Evolutionary conservation across 2,113 vertebrate species (phyloP), one percentile per base, ranked within the genome.

Genomic region (Bubo scandiacus): DNA sequence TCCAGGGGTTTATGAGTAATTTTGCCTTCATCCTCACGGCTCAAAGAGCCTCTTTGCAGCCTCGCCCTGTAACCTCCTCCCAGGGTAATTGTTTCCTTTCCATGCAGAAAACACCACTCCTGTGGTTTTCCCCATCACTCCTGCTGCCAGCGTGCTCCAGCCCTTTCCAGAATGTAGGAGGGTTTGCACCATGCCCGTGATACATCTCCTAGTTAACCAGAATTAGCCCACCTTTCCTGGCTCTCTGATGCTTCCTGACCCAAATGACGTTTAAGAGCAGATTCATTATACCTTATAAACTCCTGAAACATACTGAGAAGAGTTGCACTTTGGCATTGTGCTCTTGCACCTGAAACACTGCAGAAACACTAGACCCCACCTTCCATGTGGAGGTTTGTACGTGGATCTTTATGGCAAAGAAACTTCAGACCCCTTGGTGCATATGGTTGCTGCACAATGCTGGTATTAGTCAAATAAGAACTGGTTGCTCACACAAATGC

Each of bases 401-500:
- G 0, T 0, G 11, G 15, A 27, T 78, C 68, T 68, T 61, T 47
- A 49, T 27, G 62, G 73, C 49, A 81, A 61, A 85, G 58, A 73
- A 81, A 45, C 26, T 36, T 75, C 68, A 79, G 51, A 59, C 47
- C 8, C 9, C 52, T 63, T 26, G 12, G 11, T 65, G 25, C 27
- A 7, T 40, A 25, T 27, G 47, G 26, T 82, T 55, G 38, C 79
- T 86, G 47, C 62, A 84, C 71, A 78, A 30, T 77, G 32, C 58
- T 80, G 15, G 38, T 25, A 25, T 88, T 70, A 57, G 54, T 81
- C 49, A 91, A 95, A 88, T 68, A 82, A 58, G 70, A 94, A 34
- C 36, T 68, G 43, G 9, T 87, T 96, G 61, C 77, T 95, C 54
- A 75, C 61, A 87, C 13, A 96, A 85, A 96, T 95, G 34, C 67